Evolutionary conservation across 2,888 invertebrate genomes (phyloP), one percentile per base, ranked within the genome.

Genomic region (Ceriagrion tenellum): DNA sequence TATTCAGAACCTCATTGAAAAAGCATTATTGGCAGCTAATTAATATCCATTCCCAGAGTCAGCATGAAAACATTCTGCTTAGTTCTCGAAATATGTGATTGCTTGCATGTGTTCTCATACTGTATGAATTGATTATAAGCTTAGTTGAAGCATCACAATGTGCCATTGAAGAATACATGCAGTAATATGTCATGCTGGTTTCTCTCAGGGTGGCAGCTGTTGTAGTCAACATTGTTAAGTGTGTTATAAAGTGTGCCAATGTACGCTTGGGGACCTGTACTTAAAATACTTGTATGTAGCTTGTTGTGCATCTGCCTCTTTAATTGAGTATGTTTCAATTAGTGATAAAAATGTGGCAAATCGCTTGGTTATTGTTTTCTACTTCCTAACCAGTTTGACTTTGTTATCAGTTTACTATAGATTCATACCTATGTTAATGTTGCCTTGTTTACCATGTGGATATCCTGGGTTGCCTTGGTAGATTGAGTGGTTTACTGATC

Each of bases 181-280:
- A 69, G 12, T n/a, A 69, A 18, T 81, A 35, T 81, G 81, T 35
- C 81, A 4, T 35, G 56, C 93, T 93, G 93, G 69, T 35, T 16
- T n/a, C 40, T 59, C 69, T 74, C 93, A 47, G 93, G 93, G 93
- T 47, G 47, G 93, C 93, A 93, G 69, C 74, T 93, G 40, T 69
- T 55, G 47, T 93, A 93, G 74, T 91, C 91, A 91, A 91, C 47
- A n/a, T 74, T 93, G 93, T 81, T 81, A 35, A 13, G 81, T 81
- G 81, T 81, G 81, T 26, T 35, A 40, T 55, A 74, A 40, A 59
- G 69, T 69, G 69, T 35, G n/a, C 55, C 30, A 55, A 69, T 35
- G 93, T 69, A 74, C 74, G 93, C 69, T 93, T 93, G 91, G 91
- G 63, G 59, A 63, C 35, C 91, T 91, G 93, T 93, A 93, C 93